Evolutionary conservation across 2,113 vertebrate species (phyloP).

Genomic region (Hirundichthys speculiger): DNA sequence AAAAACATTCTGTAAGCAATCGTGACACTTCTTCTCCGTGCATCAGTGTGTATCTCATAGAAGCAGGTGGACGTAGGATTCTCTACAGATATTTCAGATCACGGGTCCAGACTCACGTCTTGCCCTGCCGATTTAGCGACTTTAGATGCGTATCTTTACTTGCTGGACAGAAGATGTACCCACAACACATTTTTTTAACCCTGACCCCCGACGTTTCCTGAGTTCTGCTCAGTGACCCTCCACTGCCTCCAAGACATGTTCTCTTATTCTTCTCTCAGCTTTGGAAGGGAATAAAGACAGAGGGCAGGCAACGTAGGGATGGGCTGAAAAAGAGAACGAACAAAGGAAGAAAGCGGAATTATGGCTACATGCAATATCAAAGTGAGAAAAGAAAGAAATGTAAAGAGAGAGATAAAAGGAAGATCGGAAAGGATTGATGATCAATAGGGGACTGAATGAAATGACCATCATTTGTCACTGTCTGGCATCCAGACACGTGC

Average conservation of each 20-base stretch:
- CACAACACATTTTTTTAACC: slow-evolving; percentile 5
- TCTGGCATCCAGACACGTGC: slow-evolving; percentile 21
- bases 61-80: no score
- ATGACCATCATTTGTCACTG: slow-evolving; percentile 68
- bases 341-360: slow-evolving; percentile 2
- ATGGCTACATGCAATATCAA: slow-evolving; percentile 16
- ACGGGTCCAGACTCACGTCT: not conserved
- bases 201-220: slow-evolving; percentile 10
- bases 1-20: no score
- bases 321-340: not conserved
- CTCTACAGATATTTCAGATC: not conserved
- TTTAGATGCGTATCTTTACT: slow-evolving; percentile 14
- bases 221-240: slow-evolving; percentile 39
- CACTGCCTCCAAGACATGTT: slow-evolving; percentile 15
- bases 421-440: slow-evolving; percentile 38
- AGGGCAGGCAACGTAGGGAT: not conserved
- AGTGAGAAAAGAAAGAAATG: slow-evolving; percentile 9
- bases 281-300: not conserved
- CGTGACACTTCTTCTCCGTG: not conserved
- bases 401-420: slow-evolving; percentile 20
- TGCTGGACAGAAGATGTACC: slow-evolving; percentile 16
- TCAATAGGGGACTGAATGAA: slow-evolving; percentile 49
- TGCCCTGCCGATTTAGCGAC: slow-evolving; percentile 16
- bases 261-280: slow-evolving; percentile 35
- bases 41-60: not conserved